These are phyloP conservation scores for Prenolepis imparis DNA, from an alignment of 2,888 invertebrate species.

Conservation along the genomic window DNA sequence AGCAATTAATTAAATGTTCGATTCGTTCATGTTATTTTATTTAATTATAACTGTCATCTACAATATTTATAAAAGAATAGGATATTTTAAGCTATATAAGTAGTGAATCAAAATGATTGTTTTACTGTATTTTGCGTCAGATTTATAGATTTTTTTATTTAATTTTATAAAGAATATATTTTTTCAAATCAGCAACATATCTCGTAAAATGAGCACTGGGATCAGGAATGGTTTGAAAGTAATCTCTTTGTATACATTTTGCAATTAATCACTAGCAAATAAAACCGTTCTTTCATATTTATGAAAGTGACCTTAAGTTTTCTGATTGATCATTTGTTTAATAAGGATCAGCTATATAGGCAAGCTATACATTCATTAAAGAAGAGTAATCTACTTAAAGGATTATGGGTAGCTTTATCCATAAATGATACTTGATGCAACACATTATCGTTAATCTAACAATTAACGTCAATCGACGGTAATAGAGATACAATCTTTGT, in stretches of 20 bases:
- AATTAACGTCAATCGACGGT: background rate
- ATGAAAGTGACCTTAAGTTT: background rate
- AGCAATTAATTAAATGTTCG: background rate
- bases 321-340: slow-evolving; percentile 51
- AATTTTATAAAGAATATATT: background rate
- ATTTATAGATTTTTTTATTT: background rate
- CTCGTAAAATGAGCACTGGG: background rate
- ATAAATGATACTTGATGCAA: slow-evolving; percentile 8
- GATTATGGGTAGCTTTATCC: background rate
- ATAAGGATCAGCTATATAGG: slow-evolving; percentile 39
- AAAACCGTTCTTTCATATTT: background rate
- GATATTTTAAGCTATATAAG: background rate
- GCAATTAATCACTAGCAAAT: slow-evolving; percentile 2
- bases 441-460: background rate
- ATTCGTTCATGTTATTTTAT: background rate
- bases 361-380: slow-evolving; percentile 62
- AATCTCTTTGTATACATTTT: background rate
- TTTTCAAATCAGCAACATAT: background rate
- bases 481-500: background rate
- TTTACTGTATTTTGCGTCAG: background rate
- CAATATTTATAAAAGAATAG: background rate
- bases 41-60: background rate
- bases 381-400: background rate
- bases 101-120: slow-evolving; percentile 2
- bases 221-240: background rate